Base-by-base conservation (phyloP, 2,797 vertebrate species). In the Lophius americanus region DNA sequence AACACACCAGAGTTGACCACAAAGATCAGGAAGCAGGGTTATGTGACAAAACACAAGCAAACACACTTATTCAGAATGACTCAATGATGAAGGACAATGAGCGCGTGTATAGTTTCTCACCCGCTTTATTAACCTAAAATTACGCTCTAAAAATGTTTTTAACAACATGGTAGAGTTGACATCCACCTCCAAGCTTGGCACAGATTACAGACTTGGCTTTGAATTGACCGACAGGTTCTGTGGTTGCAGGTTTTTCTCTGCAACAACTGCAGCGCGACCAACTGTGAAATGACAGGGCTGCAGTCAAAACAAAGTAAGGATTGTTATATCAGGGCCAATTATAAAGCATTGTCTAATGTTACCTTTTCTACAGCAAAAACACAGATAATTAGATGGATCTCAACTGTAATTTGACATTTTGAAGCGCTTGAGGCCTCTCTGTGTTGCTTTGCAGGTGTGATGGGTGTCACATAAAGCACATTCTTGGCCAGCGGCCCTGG, bases 1-100 rank as follows among this genome's bases (percentile, higher is more conserved):
- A 88, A 90, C 89, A 83, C 64, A 63, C 76, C 75, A 64, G 65
- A 84, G 81, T 88, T 87, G 79, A 91, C 88, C 81, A 61, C 86
- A 89, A 85, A 76, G 72, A 82, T 74, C 66, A 76, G 75, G 74
- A 81, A 80, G 76, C 73, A 68, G 73, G 66, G 74, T 84, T 77
- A 75, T 73, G 69, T 68, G 77, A 70, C 68, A 75, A 82, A 79
- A 76, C 68, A 64, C 64, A 58, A 44, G 60, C 48, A 57, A 58
- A 63, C 57, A 52, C 46, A 47, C 52, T 55, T n/a, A 60, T 57
- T 53, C 46, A 7, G 12, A 9, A 58, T 79, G 69, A 86, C 79
- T 85, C 75, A 82, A 76, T 60, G 46, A 81, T 51, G 51, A 49
- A 67, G 65, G 12, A 4, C 23, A 54, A 60, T 58, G 69, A 75